Evolutionary conservation across 2,888 invertebrate genomes (phyloP).

Genomic region (Drosophila kuntzei): DNA sequence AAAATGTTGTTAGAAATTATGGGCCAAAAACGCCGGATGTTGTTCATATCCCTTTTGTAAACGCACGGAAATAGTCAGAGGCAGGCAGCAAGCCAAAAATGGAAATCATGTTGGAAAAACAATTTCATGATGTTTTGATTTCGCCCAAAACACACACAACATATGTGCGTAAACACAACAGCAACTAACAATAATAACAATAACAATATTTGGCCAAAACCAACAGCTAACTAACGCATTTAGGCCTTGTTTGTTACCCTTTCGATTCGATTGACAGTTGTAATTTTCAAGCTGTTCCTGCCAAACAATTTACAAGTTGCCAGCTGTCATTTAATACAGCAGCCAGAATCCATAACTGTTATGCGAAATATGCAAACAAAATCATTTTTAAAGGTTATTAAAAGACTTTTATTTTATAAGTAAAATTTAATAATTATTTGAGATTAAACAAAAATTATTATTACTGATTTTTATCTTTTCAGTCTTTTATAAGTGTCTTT

Average conservation of each 20-base stretch:
- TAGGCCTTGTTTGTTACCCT: conserved; percentile 37
- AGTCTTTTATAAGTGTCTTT: too few species aligned
- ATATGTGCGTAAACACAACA: conserved; percentile 67
- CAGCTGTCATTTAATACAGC: conserved; percentile 15
- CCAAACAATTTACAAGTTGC: conserved; percentile 64
- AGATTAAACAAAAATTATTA: too few species aligned
- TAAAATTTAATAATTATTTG: too few species aligned
- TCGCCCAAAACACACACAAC: conserved; percentile 58
- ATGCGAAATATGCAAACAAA: too few species aligned
- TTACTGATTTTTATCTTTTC: too few species aligned
- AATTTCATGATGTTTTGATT: conserved; percentile 80
- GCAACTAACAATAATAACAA: conserved; percentile 7
- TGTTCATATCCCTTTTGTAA: conserved; percentile 83
- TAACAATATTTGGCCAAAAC: conserved; percentile 7
- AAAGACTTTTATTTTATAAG: too few species aligned
- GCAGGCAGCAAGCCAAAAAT: conserved; percentile 43
- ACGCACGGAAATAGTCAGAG: conserved; percentile 80
- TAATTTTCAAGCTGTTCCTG: conserved; percentile 63
- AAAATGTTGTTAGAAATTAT: conserved; percentile 80
- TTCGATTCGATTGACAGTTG: conserved; percentile 70
- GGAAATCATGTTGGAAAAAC: conserved; percentile 78
- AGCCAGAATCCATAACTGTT: too few species aligned
- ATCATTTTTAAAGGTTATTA: too few species aligned
- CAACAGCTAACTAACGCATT: conserved; percentile 23
- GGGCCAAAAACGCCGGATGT: conserved; percentile 78